Evolutionary conservation across 2,113 vertebrate genomes (phyloP), one percentile per base, ranked within the genome.

Genomic region (Toxotes jaculatrix): DNA sequence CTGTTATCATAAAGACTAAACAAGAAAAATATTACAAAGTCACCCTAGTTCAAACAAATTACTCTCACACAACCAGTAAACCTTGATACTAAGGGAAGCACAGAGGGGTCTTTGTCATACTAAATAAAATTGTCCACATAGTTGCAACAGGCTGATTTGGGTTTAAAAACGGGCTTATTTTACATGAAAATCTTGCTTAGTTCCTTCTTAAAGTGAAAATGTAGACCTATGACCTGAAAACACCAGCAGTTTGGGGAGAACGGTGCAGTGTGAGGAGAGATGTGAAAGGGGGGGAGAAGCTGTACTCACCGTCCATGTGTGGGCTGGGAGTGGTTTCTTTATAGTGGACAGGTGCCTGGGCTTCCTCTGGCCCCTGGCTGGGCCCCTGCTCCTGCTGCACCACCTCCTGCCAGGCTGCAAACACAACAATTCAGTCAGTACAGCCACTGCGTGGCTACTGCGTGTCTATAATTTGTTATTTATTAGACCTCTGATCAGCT

Each of bases 361-460:
- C 16, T 0, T 84, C 88, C 32, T 95, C 94, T 57, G 91, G 84
- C 0, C 27, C 31, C 73, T 57, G 79, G 64, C n/a, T 88, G 38
- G n/a, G 83, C 64, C 85, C 88, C 68, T 90, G 79, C 4, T 95
- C 93, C 86, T 91, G 87, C 2, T 95, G 93, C 80, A 95, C 87
- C 86, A 97, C 96, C 89, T 97, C 96, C 92, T 96, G 97, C 97
- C 97, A 99, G 75, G 96, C 97, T 98, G 90, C 55, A 74, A 84
- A 74, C 67, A 83, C 79, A 66, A 60, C 12, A 43, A 34, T 62
- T 47, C 34, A 0, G 19, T 82, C 45, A 85, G 14, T 16, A 12
- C 47, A 21, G 31, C 5, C 12, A 56, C 7, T 12, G 7, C 27
- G 5, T 13, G 31, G 4, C 21, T 16, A 60, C 45, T 31, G 31